Evolutionary conservation across 2,888 invertebrate genomes (phyloP).

Genomic region (Tipula vernalis): DNA sequence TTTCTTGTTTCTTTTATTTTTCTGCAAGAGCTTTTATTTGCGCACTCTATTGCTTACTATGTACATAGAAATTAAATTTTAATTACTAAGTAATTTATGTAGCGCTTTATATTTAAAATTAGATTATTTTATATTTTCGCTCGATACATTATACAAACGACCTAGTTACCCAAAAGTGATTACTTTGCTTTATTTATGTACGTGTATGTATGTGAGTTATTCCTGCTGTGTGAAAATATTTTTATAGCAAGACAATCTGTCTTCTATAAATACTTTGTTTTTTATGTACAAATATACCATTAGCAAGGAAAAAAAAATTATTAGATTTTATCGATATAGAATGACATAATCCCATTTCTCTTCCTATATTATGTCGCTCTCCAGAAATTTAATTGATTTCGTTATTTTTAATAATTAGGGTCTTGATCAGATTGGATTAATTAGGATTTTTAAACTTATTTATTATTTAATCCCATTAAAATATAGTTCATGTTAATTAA

Average conservation of each 20-base stretch:
- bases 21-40: not conserved
- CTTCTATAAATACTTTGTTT: not conserved
- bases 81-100: not conserved
- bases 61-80: not conserved
- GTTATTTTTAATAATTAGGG: not conserved
- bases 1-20: not conserved
- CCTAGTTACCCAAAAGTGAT: not conserved
- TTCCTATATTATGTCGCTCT: not conserved
- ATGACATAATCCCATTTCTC: not conserved
- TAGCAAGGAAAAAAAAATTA: not conserved
- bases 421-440: not conserved
- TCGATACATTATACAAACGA: not conserved
- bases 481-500: not conserved
- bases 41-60: not conserved
- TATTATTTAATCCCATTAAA: not conserved
- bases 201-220: not conserved
- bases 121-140: not conserved
- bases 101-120: not conserved
- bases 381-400: not conserved
- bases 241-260: not conserved
- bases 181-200: not conserved
- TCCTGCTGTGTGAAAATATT: not conserved
- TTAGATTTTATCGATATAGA: not conserved
- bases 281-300: not conserved
- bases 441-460: not conserved